A percentile compares a stretch with the other conserved stretches of the same genome.
phyloP scores from a whole-genome alignment of 2,113 vertebrate genomes.

The Bos javanicus region DNA sequence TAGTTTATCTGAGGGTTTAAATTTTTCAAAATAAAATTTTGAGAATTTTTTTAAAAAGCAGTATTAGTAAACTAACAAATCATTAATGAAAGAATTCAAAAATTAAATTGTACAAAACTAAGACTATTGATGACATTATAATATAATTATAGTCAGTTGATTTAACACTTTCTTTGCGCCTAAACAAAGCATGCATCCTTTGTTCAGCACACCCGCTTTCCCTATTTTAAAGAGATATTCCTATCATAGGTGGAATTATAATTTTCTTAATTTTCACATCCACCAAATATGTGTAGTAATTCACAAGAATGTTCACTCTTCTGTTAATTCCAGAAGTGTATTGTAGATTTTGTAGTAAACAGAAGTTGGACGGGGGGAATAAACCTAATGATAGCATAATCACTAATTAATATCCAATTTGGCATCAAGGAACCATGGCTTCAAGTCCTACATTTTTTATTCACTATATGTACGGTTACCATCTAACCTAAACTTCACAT shows the following conservation, averaged over 20 bases:
- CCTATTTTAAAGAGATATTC: background rate
- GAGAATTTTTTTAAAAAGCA: background rate
- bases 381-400: background rate
- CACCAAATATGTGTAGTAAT: background rate
- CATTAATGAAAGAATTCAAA: background rate
- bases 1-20: background rate
- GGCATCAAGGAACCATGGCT: background rate
- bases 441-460: background rate
- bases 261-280: background rate
- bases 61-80: background rate
- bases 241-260: background rate
- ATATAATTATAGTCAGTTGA: background rate
- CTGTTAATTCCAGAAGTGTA: background rate
- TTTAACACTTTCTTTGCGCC: background rate
- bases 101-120: background rate
- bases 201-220: background rate
- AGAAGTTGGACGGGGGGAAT: background rate
- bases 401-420: background rate
- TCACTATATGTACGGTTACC: background rate
- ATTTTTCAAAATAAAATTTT: background rate
- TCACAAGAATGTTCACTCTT: background rate
- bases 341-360: background rate
- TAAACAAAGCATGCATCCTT: background rate
- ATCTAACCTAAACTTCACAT: background rate
- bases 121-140: background rate